Evolutionary conservation across 2,888 invertebrate genomes (phyloP).

Genomic region (Gymnosoma rotundatum): DNA sequence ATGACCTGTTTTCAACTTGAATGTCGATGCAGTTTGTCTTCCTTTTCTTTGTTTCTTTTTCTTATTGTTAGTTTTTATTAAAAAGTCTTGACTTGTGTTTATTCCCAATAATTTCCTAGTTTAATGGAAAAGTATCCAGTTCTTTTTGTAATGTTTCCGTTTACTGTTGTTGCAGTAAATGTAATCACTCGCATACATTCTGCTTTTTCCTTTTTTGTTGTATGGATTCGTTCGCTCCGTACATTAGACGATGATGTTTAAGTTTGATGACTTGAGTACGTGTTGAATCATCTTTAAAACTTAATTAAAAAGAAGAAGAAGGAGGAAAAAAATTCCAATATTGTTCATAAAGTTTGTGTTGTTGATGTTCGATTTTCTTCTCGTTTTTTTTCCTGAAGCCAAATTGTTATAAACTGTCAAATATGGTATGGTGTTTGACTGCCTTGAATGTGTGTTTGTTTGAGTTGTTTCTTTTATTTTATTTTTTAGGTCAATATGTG

Average conservation of each 20-base stretch:
- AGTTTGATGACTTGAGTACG: constrained; percentile 34
- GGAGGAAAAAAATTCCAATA: constrained; percentile 19
- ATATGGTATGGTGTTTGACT: constrained; percentile 37
- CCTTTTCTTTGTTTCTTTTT: not conserved
- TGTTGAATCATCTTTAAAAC: constrained; percentile 56
- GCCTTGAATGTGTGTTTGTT: not conserved
- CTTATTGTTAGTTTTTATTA: not conserved
- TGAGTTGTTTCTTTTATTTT: not conserved
- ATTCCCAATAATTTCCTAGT: constrained; percentile 53
- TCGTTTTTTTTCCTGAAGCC: constrained; percentile 33
- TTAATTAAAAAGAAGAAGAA: not conserved
- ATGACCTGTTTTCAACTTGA: constrained; percentile 50
- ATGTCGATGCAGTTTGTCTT: constrained; percentile 18
- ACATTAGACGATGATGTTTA: constrained; percentile 19
- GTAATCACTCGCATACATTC: constrained; percentile 12
- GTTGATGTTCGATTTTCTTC: constrained; percentile 10
- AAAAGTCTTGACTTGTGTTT: constrained; percentile 34
- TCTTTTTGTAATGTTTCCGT: constrained; percentile 13
- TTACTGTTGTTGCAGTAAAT: not conserved
- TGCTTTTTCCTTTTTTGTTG: constrained; percentile 48
- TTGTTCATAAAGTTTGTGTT: constrained; percentile 37
- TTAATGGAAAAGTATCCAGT: constrained; percentile 49
- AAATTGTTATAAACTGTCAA: constrained; percentile 50
- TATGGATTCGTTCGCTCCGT: constrained; percentile 27
- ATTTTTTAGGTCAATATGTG: constrained; percentile 67